phyloP scores from a whole-genome alignment of 1,140 invertebrate genomes.

The Hypothenemus hampei region DNA sequence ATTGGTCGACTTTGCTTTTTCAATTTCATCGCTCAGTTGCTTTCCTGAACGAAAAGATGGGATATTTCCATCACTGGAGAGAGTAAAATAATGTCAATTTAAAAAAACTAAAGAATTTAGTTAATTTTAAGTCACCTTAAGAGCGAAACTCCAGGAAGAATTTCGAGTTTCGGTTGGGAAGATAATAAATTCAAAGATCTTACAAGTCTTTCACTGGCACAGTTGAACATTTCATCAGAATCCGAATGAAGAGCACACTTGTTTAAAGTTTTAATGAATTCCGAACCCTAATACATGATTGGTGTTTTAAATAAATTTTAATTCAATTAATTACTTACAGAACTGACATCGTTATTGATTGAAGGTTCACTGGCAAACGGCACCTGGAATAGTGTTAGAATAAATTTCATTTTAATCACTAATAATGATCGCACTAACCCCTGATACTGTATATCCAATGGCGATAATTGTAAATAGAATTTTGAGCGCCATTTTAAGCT shows the following conservation, averaged over 20 bases:
- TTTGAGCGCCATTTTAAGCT: neutral
- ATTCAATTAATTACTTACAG: conserved; percentile 1
- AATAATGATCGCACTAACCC: conserved; percentile 11
- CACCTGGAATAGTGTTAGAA: conserved; percentile 11
- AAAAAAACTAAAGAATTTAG: neutral
- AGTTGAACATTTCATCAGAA: conserved; percentile 51
- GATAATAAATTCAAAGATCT: conserved; percentile 53
- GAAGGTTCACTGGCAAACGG: conserved; percentile 5
- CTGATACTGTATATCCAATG: conserved; percentile 2
- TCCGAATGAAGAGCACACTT: conserved; percentile 31
- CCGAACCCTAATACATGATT: conserved; percentile 8
- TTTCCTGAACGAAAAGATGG: conserved; percentile 18
- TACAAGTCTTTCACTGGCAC: conserved; percentile 55
- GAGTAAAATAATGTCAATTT: neutral
- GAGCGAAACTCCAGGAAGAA: conserved; percentile 56
- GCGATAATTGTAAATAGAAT: neutral
- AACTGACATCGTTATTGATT: conserved; percentile 7
- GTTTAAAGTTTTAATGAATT: conserved; percentile 10
- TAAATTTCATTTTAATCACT: neutral
- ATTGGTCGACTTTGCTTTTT: conserved; percentile 50
- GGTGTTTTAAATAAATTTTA: conserved; percentile 1
- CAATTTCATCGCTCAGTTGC: conserved; percentile 32
- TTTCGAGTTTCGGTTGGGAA: conserved; percentile 52
- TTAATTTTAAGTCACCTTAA: conserved; percentile 43
- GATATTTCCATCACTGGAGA: conserved; percentile 1